Conservation (phyloP, 2,113 vertebrate species). For the Tautogolabrus adspersus region DNA sequence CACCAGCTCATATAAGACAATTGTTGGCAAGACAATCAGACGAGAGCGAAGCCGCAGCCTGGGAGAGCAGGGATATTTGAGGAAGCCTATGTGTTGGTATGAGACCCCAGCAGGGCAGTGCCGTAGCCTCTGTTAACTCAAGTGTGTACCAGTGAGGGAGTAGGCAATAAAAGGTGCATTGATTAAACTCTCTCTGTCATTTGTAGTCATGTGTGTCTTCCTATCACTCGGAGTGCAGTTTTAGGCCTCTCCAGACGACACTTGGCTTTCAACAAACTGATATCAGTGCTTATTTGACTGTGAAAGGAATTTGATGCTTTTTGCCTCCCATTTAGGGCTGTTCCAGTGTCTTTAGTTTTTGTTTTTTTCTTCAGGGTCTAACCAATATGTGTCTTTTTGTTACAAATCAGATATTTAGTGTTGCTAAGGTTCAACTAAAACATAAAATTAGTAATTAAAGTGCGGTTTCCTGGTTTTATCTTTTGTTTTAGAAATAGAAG, state of each 20-base stretch:
- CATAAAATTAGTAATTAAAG: conserved; percentile 16
- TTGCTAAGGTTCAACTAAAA: background rate
- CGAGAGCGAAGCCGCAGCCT: conserved; percentile 35
- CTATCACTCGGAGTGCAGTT: conserved; percentile 31
- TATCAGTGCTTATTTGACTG: conserved; percentile 43
- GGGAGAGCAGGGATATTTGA: conserved; percentile 51
- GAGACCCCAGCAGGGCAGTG: conserved; percentile 60
- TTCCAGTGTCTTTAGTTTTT: conserved; percentile 5
- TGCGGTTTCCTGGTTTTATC: background rate
- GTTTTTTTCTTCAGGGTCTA: conserved; percentile 9
- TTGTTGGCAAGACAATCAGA: conserved; percentile 30
- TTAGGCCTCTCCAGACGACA: conserved; percentile 54
- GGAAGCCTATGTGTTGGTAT: conserved; percentile 50
- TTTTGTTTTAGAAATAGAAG: background rate
- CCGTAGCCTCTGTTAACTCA: conserved; percentile 67
- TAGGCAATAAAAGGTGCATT: conserved; percentile 48
- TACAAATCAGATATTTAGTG: conserved; percentile 18
- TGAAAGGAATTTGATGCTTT: conserved; percentile 45
- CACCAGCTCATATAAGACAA: conserved; percentile 49
- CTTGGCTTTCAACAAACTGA: conserved; percentile 60
- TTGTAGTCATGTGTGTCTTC: conserved; percentile 61
- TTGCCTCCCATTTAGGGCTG: conserved; percentile 39
- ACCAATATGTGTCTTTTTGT: conserved; percentile 37
- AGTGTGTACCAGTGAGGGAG: conserved; percentile 52
- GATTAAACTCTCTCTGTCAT: conserved; percentile 56